A percentile compares a stretch with the other conserved stretches of the same genome.
Evolutionary conservation across 2,113 vertebrate species (phyloP).

Genomic region (Zootoca vivipara): DNA sequence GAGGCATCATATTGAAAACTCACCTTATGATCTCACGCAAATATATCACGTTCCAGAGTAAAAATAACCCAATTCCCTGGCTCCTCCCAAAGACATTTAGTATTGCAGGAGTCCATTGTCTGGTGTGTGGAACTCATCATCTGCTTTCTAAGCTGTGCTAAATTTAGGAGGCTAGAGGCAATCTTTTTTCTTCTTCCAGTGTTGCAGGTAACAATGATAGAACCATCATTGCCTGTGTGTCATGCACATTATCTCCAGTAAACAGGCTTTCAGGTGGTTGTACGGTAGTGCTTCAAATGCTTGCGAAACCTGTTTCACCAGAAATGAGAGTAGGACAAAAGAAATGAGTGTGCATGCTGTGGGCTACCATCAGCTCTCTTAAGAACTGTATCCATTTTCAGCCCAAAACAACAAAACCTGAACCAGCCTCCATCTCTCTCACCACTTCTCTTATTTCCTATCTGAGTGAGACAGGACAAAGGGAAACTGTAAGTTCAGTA

Average conservation of each 20-base stretch:
- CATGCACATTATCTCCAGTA: neutral
- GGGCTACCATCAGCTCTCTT: neutral
- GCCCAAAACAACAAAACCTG: no score
- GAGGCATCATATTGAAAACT: neutral
- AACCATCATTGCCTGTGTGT: neutral
- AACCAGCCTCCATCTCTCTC: neutral
- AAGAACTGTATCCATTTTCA: neutral
- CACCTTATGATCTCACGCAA: neutral
- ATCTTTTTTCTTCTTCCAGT: neutral
- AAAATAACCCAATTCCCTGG: neutral
- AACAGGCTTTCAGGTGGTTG: neutral
- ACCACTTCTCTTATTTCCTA: neutral
- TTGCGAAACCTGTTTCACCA: neutral
- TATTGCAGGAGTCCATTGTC: neutral
- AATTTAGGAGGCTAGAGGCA: neutral
- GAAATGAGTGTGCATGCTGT: neutral
- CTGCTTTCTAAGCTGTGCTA: neutral
- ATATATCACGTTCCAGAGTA: neutral
- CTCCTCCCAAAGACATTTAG: neutral
- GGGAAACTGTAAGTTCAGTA: no score
- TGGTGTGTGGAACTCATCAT: neutral
- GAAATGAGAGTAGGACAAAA: neutral
- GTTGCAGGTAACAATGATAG: neutral
- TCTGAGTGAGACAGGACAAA: slow-evolving; percentile 15
- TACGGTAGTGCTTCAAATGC: neutral